Evolutionary conservation across 1,140 invertebrate species (phyloP).

Genomic region (Drosophila novamexicana): DNA sequence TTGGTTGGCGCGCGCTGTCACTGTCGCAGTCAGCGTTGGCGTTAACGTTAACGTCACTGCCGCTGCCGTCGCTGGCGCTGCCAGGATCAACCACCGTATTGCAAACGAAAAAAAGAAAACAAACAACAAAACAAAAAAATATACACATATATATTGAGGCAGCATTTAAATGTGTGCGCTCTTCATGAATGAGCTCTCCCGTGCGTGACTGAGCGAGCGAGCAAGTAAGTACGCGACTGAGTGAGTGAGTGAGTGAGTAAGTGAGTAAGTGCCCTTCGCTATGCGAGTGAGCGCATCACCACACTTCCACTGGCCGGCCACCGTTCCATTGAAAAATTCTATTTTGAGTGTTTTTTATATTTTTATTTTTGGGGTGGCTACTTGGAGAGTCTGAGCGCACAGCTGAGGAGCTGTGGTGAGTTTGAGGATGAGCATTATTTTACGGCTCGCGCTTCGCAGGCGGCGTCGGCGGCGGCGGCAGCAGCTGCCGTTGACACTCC

Average conservation of each 20-base stretch:
- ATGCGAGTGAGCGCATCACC: slow-evolving; percentile 38
- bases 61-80: slow-evolving; percentile 24
- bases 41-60: slow-evolving; percentile 6
- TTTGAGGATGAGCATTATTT: slow-evolving; percentile 44
- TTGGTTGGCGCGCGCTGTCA: slow-evolving; percentile 69
- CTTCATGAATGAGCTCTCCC: slow-evolving; percentile 45
- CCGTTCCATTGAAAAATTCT: slow-evolving; percentile 37
- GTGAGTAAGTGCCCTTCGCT: slow-evolving; percentile 20
- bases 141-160: background rate
- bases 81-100: slow-evolving; percentile 54
- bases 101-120: slow-evolving; percentile 29
- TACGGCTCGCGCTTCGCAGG: background rate
- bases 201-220: slow-evolving; percentile 18
- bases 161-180: slow-evolving; percentile 27
- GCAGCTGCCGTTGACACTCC: slow-evolving; percentile 46
- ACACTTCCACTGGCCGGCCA: slow-evolving; percentile 42
- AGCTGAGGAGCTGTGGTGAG: slow-evolving; percentile 44
- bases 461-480: slow-evolving; percentile 14
- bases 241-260: slow-evolving; percentile 15
- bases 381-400: slow-evolving; percentile 24
- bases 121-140: slow-evolving; percentile 13
- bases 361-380: slow-evolving; percentile 34
- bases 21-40: slow-evolving; percentile 26
- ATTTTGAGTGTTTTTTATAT: slow-evolving; percentile 44
- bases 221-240: slow-evolving; percentile 11